phyloP scores from a whole-genome alignment of 2,888 invertebrate genomes.

The Entomobrya multifasciata region DNA sequence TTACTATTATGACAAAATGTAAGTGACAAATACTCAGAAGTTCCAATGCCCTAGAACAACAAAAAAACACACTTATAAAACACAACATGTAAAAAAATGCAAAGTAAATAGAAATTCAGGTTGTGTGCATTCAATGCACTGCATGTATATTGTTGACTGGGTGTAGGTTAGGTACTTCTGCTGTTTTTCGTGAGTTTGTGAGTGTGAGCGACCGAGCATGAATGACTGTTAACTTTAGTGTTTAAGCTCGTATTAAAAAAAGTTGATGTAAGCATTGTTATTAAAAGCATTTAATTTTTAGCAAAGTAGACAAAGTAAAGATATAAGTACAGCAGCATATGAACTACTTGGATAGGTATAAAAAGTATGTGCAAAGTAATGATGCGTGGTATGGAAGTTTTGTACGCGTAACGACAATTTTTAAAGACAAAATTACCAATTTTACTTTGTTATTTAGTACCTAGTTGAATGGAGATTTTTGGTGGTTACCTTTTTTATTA shows the following conservation, averaged over 20 bases:
- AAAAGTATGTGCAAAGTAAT: neutral
- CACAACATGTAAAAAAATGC: too few species aligned
- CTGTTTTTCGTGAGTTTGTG: neutral
- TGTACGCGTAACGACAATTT: constrained; percentile 1
- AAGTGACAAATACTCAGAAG: too few species aligned
- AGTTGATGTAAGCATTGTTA: constrained; percentile 6
- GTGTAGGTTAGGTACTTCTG: neutral
- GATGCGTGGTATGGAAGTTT: constrained; percentile 8
- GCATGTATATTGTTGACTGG: too few species aligned
- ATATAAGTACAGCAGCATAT: too few species aligned
- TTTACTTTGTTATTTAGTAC: constrained; percentile 29
- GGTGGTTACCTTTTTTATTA: constrained; percentile 8
- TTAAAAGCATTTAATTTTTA: constrained; percentile 29
- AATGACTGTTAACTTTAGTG: neutral
- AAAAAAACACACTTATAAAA: too few species aligned
- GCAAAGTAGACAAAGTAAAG: too few species aligned
- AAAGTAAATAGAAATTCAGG: too few species aligned
- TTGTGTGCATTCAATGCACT: too few species aligned
- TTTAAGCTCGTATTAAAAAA: neutral
- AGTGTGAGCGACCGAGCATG: neutral
- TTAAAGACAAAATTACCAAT: constrained; percentile 3
- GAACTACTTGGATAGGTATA: too few species aligned
- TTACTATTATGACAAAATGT: too few species aligned
- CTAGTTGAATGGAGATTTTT: neutral
- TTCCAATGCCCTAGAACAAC: too few species aligned